A percentile compares a stretch with the other conserved stretches of the same genome.
Evolutionary conservation across 2,888 invertebrate genomes (phyloP).

Genomic region (Notodonta dromedarius): DNA sequence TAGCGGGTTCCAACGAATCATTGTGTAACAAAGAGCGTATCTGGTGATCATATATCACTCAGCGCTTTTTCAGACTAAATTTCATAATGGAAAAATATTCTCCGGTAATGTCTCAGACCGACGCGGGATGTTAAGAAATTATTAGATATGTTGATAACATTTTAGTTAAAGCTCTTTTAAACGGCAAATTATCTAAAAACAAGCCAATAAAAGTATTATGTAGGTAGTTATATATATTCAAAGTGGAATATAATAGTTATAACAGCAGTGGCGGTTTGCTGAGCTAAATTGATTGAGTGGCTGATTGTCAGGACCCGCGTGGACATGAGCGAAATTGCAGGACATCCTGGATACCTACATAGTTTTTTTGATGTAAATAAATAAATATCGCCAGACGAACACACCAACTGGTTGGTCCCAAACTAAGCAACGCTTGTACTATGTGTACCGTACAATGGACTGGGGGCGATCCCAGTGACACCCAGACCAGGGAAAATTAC

Average conservation of each 20-base stretch:
- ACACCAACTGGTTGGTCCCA: no score
- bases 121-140: not conserved
- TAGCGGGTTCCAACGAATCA: conserved; percentile 6
- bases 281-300: not conserved
- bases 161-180: no score
- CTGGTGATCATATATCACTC: conserved; percentile 13
- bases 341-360: not conserved
- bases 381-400: no score
- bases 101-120: conserved; percentile 3
- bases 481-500: no score
- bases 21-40: conserved; percentile 11
- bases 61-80: conserved; percentile 11
- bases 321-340: not conserved
- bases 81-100: conserved; percentile 13
- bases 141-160: not conserved
- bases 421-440: no score
- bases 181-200: no score
- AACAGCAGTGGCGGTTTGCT: not conserved
- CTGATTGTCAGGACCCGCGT: not conserved
- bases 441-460: no score
- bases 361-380: no score
- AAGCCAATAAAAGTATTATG: no score
- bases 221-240: no score
- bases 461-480: no score
- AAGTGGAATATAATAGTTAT: no score